Base-by-base conservation (phyloP, 1,140 invertebrate genomes). In the Theocolax elegans region DNA sequence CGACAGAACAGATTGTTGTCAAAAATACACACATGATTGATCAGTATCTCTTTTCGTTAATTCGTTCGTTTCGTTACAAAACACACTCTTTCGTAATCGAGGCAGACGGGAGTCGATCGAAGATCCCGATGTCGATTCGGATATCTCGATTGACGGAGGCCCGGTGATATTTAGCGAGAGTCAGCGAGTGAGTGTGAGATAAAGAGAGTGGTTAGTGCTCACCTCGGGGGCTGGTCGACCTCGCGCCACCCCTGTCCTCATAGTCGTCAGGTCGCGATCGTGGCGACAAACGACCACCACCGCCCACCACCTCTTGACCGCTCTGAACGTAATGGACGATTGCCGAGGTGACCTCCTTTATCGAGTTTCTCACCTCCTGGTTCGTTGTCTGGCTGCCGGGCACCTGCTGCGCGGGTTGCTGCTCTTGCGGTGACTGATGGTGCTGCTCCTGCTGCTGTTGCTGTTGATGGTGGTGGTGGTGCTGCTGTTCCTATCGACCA, bases 321-420 rank as follows among this genome's bases (percentile, higher is more conserved):
- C 93, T 93, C 76, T 85, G 83, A 42, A 95, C 94, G 86, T 95
- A 96, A 82, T 95, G 93, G 48, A 95, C 94, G 74, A 96, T 96
- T n/a, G 94, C 94, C 72, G 94, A 95, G 38, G 94, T 95, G 35
- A 96, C 94, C 85, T 95, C 94, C 83, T 95, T 95, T 81, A 96
- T 96, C 64, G 93, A 95, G 71, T 92, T 91, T 76, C 94, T 93
- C 75, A 96, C 95, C 82, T 95, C 94, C 21, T 91, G 91, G 79
- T 81, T 82, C 78, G 81, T 80, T 79, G 82, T 81, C 76, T 9
- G 75, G 81, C 67, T 81, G 77, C 76, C 77, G 77, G 70, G 73
- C 9, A 62, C 4, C 12, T 77, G 73, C n/a, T 72, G 73, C 27
- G 76, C 73, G 19, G 76, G 74, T 38, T 75, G 74, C 27, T 79